Conservation (phyloP, 2,113 vertebrate species). For the Prolemur simus region DNA sequence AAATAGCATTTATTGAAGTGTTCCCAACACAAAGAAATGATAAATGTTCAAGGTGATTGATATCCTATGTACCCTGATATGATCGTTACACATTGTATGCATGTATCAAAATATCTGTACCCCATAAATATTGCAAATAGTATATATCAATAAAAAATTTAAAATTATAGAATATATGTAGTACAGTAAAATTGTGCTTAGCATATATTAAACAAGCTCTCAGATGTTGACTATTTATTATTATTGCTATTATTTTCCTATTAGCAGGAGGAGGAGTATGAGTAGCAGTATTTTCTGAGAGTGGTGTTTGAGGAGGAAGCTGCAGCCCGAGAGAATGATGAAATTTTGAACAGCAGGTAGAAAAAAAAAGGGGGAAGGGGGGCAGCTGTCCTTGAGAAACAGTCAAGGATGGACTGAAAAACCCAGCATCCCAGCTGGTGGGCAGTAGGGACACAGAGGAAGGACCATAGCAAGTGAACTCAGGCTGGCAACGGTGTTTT, state of each 20-base stretch:
- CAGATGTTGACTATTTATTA: not conserved
- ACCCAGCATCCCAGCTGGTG: not conserved
- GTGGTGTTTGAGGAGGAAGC: too few species aligned
- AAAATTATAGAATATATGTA: not conserved
- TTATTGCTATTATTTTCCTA: not conserved
- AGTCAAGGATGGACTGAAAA: not conserved
- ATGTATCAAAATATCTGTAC: not conserved
- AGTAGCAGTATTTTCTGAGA: not conserved
- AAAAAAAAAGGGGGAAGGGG: not conserved
- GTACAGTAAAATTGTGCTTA: not conserved
- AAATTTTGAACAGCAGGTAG: too few species aligned
- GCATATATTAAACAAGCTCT: not conserved
- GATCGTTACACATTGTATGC: not conserved
- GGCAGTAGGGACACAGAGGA: not conserved
- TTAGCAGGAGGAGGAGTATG: not conserved
- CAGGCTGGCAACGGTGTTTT: fast-evolving
- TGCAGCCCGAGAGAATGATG: not conserved
- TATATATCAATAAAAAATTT: not conserved
- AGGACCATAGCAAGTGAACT: not conserved
- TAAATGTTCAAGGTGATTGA: not conserved
- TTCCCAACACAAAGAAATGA: not conserved
- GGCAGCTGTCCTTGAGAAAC: not conserved
- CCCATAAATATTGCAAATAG: not conserved
- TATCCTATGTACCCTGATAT: not conserved
- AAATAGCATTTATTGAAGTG: not conserved